Conservation (phyloP, 2,888 invertebrate genomes). For the Camponotus fellah region DNA sequence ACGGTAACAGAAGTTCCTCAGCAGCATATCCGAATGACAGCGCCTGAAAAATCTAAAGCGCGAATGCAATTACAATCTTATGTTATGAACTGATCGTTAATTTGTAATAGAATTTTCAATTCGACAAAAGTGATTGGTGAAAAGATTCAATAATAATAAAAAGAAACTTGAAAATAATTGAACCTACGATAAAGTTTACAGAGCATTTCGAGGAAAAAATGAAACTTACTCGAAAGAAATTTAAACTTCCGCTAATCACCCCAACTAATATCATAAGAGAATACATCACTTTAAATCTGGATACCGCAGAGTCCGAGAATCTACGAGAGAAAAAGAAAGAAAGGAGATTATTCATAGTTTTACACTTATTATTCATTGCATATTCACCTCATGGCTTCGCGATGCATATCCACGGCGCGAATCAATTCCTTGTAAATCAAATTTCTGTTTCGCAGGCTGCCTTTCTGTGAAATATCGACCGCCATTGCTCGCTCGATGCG, state of each 20-base stretch:
- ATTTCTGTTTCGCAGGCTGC: not conserved
- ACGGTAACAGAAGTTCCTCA: not conserved
- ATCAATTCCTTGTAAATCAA: conserved; percentile 1
- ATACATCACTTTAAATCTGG: not conserved
- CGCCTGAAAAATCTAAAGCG: not conserved
- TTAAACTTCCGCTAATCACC: not conserved
- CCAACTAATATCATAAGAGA: not conserved
- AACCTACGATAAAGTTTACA: too few species aligned
- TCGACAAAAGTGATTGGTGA: not conserved
- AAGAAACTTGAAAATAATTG: not conserved
- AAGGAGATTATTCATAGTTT: not conserved
- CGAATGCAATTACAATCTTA: not conserved
- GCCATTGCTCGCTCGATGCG: not conserved
- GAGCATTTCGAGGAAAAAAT: not conserved
- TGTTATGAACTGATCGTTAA: not conserved
- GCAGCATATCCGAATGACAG: not conserved
- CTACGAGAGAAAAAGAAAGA: not conserved
- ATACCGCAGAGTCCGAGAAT: not conserved
- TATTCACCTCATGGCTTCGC: conserved; percentile 21
- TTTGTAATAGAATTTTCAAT: not conserved
- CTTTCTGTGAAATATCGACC: not conserved
- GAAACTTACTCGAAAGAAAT: not conserved
- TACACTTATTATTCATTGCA: not conserved
- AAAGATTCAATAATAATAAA: not conserved
- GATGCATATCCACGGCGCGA: conserved; percentile 31